These are phyloP conservation scores for Tetragonisca angustula DNA, from an alignment of 2,888 invertebrate species.

Conservation along the genomic window DNA sequence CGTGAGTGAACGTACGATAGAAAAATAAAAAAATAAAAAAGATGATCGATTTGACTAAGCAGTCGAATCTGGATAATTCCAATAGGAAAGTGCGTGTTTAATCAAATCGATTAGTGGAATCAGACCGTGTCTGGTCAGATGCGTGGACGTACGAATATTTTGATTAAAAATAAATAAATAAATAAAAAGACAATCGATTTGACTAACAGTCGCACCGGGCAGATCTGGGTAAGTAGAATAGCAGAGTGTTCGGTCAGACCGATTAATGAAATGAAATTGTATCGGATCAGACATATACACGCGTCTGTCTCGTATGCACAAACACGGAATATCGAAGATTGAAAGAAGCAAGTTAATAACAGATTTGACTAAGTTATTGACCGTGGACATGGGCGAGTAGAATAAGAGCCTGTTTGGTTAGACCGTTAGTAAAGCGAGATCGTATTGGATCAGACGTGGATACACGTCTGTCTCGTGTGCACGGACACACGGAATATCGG, in stretches of 20 bases:
- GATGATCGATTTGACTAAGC: too few species aligned
- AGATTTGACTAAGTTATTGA: neutral
- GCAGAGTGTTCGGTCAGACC: neutral
- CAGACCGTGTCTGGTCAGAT: too few species aligned
- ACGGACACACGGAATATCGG: neutral
- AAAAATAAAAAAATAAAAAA: too few species aligned
- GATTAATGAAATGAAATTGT: neutral
- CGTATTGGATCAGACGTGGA: neutral
- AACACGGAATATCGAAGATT: neutral
- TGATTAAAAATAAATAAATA: neutral
- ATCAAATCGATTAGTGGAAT: too few species aligned
- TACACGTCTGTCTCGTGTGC: neutral
- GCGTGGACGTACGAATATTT: neutral
- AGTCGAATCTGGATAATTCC: too few species aligned
- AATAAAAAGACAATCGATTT: neutral
- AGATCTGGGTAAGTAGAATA: too few species aligned
- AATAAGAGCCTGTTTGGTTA: neutral
- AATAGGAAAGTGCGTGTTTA: too few species aligned
- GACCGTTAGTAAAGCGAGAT: neutral
- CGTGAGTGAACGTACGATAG: too few species aligned
- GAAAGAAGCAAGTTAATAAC: neutral
- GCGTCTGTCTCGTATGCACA: neutral
- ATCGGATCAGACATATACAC: neutral
- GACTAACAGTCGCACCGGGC: neutral
- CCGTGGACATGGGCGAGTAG: neutral